Conservation (phyloP, 1,140 invertebrate genomes). For the Saccostrea cuccullata region DNA sequence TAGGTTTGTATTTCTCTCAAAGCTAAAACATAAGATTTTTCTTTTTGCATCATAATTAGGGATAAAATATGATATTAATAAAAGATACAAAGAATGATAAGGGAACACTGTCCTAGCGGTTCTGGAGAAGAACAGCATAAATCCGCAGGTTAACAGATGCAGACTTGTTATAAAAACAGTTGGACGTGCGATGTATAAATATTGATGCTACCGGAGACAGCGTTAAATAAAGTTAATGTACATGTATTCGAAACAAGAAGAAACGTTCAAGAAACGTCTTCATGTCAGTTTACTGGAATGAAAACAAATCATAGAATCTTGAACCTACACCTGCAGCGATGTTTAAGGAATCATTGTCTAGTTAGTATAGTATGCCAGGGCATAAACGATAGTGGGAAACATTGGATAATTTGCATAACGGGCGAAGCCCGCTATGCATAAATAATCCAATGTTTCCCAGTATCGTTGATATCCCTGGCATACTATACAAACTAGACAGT, state of each 20-base stretch:
- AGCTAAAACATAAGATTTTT: not conserved
- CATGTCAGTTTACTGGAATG: not conserved
- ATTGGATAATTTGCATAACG: too few relatives aligned
- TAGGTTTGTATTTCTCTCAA: not conserved
- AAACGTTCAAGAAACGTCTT: not conserved
- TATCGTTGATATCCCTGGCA: too few relatives aligned
- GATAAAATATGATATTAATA: not conserved
- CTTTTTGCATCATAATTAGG: not conserved
- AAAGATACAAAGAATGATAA: too few relatives aligned
- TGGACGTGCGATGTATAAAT: not conserved
- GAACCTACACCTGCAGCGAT: not conserved
- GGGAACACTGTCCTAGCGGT: not conserved
- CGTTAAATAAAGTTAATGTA: not conserved
- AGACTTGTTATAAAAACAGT: constrained; percentile 4
- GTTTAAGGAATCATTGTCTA: too few relatives aligned
- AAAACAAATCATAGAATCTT: not conserved
- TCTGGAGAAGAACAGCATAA: not conserved
- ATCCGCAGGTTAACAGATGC: not conserved
- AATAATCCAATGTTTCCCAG: too few relatives aligned
- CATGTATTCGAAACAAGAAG: not conserved
- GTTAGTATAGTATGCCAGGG: too few relatives aligned
- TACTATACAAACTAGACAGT: too few relatives aligned
- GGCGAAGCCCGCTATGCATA: too few relatives aligned
- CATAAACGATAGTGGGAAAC: too few relatives aligned
- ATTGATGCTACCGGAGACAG: not conserved